phyloP scores from a whole-genome alignment of 2,797 vertebrate species.

The Schizopygopsis malacanthus region DNA sequence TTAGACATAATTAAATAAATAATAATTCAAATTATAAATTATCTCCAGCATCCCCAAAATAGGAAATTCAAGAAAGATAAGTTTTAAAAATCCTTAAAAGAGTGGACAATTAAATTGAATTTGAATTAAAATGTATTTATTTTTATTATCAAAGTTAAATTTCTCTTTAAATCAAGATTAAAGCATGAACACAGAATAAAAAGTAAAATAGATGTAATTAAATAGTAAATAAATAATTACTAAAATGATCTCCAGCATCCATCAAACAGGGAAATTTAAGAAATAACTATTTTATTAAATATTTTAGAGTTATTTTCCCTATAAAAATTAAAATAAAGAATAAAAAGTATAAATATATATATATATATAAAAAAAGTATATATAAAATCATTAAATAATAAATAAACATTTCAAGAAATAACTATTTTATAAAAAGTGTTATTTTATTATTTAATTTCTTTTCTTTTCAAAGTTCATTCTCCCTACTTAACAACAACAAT shows the following conservation, averaged over 20 bases:
- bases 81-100: no score
- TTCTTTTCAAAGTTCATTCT: background rate
- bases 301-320: background rate
- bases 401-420: background rate
- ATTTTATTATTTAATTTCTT: background rate
- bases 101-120: no score
- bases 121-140: background rate
- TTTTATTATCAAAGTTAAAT: background rate
- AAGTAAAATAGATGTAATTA: background rate
- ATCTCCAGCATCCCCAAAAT: background rate
- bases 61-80: no score
- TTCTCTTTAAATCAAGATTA: background rate
- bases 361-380: background rate
- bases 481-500: background rate
- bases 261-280: no score
- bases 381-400: background rate
- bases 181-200: background rate
- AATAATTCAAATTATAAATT: background rate
- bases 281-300: no score
- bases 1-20: no score
- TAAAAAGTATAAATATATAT: background rate
- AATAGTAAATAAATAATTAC: background rate
- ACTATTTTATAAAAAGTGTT: background rate
- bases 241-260: no score
- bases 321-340: background rate